Evolutionary conservation across 2,113 vertebrate species (phyloP).

Genomic region (Ardeotis arabs): DNA sequence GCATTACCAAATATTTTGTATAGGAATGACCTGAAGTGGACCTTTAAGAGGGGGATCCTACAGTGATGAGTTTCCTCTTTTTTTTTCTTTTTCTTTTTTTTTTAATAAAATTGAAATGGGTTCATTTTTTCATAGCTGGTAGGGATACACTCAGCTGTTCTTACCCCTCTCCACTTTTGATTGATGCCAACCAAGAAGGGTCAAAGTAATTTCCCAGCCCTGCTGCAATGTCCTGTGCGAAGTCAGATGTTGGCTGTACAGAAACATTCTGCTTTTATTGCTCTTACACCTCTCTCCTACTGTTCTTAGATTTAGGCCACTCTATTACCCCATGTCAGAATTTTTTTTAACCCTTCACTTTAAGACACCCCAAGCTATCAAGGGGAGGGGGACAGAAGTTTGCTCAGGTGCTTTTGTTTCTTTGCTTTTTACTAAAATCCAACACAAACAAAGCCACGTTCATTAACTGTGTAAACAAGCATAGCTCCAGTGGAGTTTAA

Average conservation of each 20-base stretch:
- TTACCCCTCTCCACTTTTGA: neutral
- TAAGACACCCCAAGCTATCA: neutral
- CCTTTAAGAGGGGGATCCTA: neutral
- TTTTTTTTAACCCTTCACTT: neutral
- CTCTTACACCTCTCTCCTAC: neutral
- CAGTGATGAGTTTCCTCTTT: neutral
- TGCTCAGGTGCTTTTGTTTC: neutral
- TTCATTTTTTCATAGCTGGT: neutral
- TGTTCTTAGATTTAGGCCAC: neutral
- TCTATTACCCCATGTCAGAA: accelerated
- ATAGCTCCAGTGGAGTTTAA: neutral
- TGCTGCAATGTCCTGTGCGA: neutral
- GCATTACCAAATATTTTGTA: neutral
- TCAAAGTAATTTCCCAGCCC: neutral
- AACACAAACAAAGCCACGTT: neutral
- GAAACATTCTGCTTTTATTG: neutral
- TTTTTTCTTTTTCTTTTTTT: neutral
- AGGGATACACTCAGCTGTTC: neutral
- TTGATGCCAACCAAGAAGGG: neutral
- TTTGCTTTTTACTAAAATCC: neutral
- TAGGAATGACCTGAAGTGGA: neutral
- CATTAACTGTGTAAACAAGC: neutral
- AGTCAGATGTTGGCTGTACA: neutral
- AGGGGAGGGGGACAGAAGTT: neutral
- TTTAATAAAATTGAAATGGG: neutral